Evolutionary conservation across 1,140 invertebrate species (phyloP), one percentile per base, ranked within the genome.

Genomic region (Ladona fulva): DNA sequence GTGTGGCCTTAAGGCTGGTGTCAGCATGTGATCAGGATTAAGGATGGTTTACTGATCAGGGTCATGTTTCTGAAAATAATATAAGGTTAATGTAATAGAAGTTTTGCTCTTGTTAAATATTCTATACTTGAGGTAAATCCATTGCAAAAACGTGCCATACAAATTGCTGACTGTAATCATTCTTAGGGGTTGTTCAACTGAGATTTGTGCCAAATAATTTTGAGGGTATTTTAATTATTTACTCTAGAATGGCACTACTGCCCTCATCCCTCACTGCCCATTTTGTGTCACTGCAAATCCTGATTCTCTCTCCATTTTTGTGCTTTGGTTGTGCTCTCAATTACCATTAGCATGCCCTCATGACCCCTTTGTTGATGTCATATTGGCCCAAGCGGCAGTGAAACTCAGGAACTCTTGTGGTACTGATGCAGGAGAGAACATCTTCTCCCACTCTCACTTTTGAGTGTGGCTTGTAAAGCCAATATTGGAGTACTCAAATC

Each of bases 61-160:
- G 52, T 66, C 52, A 66, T 66, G 52, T 66, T 66, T 66, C 52
- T 66, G 52, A 66, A 66, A 66, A 66, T 66, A 66, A 66, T 66
- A 66, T 66, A 66, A 19, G 52, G 52, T 52, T 52, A 52, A 52
- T 52, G 44, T 66, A 66, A 6, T 66, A 66, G 52, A 66, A 66
- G 52, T 66, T 66, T 37, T 66, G 3, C 52, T 66, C 52, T 66
- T 66, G 52, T 66, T 66, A 66, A 66, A 6, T 66, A 66, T 66
- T 19, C 52, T 66, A 66, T 37, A 37, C 29, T 37, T 8, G 8
- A 66, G 12, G 52, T 66, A 66, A 66, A 66, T 66, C 52, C 52
- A 66, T 22, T 66, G 52, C 52, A 66, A 66, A 66, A 66, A 19
- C 52, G 52, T 66, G 52, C 52, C 52, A 66, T 19, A 66, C 3